Conservation (phyloP, 2,888 invertebrate species). For the Rhopalosiphum nymphaeae region DNA sequence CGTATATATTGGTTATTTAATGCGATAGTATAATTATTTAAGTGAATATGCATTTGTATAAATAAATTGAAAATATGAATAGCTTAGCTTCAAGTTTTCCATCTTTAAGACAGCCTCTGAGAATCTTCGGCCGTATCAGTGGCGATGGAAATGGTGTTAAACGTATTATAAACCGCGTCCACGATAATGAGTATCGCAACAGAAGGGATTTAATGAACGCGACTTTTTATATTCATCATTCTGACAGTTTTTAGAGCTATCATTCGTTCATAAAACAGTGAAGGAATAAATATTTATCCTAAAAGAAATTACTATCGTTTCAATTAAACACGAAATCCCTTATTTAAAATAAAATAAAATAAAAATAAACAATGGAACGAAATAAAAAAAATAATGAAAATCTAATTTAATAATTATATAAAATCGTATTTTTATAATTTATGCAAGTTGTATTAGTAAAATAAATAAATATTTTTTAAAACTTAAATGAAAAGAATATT, state of each 20-base stretch:
- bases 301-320: slow-evolving; percentile 30
- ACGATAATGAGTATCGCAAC: slow-evolving; percentile 56
- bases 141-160: slow-evolving; percentile 16
- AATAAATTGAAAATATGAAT: slow-evolving; percentile 45
- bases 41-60: neutral
- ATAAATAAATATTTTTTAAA: neutral
- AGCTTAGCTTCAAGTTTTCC: slow-evolving; percentile 9
- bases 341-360: slow-evolving; percentile 22
- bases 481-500: neutral
- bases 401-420: neutral
- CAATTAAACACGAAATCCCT: neutral
- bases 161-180: slow-evolving; percentile 48
- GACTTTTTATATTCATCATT: slow-evolving; percentile 59
- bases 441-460: neutral
- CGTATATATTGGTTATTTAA: neutral
- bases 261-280: slow-evolving; percentile 14
- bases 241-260: slow-evolving; percentile 35
- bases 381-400: neutral
- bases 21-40: neutral
- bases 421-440: neutral
- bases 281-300: slow-evolving; percentile 8
- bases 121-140: neutral
- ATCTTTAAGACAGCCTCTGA: neutral
- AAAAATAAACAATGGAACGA: neutral
- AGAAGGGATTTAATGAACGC: slow-evolving; percentile 56